Evolutionary conservation across 2,797 vertebrate species (phyloP).

Genomic region (Sebastes taczanowskii): DNA sequence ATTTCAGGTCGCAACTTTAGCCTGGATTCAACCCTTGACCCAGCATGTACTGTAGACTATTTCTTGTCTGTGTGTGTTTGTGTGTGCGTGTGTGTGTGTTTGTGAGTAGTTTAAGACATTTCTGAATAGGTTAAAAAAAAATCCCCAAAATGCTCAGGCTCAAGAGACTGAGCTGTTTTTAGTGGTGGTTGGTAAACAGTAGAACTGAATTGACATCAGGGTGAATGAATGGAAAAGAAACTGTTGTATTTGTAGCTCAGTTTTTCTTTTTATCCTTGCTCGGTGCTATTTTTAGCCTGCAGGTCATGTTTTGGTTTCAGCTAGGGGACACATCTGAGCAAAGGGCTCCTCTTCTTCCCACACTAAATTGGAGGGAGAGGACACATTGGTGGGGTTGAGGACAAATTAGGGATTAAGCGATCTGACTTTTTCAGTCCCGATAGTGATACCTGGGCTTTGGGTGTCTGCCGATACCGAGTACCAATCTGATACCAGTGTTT

Average conservation of each 20-base stretch:
- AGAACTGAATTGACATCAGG: not conserved
- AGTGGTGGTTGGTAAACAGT: not conserved
- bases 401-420: not conserved
- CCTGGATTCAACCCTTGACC: slow-evolving; percentile 15
- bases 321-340: slow-evolving; percentile 30
- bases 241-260: not conserved
- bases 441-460: too few species aligned
- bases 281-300: slow-evolving; percentile 49
- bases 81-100: too few species aligned
- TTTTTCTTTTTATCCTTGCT: slow-evolving; percentile 29
- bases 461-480: too few species aligned
- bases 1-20: slow-evolving; percentile 28
- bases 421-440: too few species aligned
- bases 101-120: not conserved
- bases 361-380: not conserved
- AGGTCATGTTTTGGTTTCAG: slow-evolving; percentile 53
- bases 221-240: slow-evolving; percentile 18
- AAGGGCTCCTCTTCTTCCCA: slow-evolving; percentile 42
- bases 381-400: not conserved
- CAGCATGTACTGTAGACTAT: not conserved
- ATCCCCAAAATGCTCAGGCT: not conserved
- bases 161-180: not conserved
- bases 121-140: not conserved
- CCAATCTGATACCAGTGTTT: too few species aligned
- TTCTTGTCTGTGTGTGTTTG: not conserved